phyloP scores from a whole-genome alignment of 2,888 invertebrate genomes.

The Epinotia ramella region DNA sequence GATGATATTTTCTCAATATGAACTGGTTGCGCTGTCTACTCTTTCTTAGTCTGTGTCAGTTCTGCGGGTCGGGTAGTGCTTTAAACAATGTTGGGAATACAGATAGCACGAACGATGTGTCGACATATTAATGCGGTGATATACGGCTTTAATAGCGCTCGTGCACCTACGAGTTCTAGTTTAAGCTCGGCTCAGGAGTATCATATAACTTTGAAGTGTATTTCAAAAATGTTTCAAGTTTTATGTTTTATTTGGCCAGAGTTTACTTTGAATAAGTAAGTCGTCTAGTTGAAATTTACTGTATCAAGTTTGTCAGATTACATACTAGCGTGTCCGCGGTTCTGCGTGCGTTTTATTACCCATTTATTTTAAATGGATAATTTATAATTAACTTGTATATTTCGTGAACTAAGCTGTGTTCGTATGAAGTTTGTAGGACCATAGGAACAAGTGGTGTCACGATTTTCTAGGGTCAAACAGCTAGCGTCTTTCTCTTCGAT shows the following conservation, averaged over 20 bases:
- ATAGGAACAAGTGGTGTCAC: too few relatives aligned
- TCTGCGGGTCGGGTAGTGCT: background rate
- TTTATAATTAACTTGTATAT: too few relatives aligned
- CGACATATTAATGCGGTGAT: constrained; percentile 26
- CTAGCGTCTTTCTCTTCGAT: too few relatives aligned
- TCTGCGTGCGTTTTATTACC: too few relatives aligned
- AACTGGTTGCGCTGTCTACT: background rate
- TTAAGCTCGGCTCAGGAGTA: background rate
- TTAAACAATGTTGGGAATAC: constrained; percentile 30
- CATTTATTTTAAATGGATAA: too few relatives aligned
- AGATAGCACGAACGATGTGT: constrained; percentile 14
- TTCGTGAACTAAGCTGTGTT: too few relatives aligned
- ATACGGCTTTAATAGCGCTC: constrained; percentile 27
- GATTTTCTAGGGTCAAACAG: too few relatives aligned
- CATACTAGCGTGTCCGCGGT: too few relatives aligned
- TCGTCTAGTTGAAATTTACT: too few relatives aligned
- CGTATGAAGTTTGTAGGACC: too few relatives aligned
- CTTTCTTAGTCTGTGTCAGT: background rate
- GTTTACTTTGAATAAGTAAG: background rate
- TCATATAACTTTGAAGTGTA: constrained; percentile 21
- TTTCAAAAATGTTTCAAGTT: background rate
- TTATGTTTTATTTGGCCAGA: background rate
- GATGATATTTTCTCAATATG: too few relatives aligned
- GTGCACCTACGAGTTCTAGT: constrained; percentile 17
- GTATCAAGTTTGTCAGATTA: too few relatives aligned